phyloP scores from a whole-genome alignment of 2,113 vertebrate genomes.

The Mellivora capensis region DNA sequence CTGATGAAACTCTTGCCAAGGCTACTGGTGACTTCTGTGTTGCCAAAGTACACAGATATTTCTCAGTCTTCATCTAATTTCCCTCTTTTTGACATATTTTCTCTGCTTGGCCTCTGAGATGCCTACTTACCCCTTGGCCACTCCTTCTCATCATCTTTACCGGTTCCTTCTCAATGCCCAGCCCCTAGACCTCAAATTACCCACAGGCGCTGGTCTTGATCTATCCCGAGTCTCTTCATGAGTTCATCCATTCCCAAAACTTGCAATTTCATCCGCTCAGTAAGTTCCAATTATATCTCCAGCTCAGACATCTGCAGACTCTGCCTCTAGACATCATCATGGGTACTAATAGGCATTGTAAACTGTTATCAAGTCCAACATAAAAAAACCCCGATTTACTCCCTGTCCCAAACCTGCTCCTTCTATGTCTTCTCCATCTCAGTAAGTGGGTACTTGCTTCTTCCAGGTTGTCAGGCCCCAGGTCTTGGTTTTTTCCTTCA shows the following conservation, averaged over 20 bases:
- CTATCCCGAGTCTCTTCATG: accelerated
- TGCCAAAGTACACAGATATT: accelerated
- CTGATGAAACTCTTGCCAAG: not conserved
- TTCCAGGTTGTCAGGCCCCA: not conserved
- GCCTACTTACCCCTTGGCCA: accelerated
- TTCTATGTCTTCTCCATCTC: accelerated
- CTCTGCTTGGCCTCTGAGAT: not conserved
- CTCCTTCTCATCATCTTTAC: too few relatives aligned
- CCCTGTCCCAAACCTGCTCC: accelerated
- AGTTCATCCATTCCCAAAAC: too few relatives aligned
- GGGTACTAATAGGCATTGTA: too few relatives aligned
- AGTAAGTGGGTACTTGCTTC: not conserved
- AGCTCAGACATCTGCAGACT: not conserved
- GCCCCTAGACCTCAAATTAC: too few relatives aligned
- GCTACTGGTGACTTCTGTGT: not conserved
- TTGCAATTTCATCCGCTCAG: too few relatives aligned
- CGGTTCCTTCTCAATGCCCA: not conserved
- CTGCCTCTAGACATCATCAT: not conserved
- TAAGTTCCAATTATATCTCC: too few relatives aligned
- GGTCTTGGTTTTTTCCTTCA: not conserved
- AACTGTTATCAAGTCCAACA: not conserved
- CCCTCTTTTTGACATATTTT: not conserved
- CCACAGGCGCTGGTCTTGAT: accelerated
- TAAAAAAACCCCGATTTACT: not conserved
- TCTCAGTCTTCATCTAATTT: not conserved